Base-by-base conservation (phyloP, 2,888 invertebrate species). In the Microctonus aethiopoides region DNA sequence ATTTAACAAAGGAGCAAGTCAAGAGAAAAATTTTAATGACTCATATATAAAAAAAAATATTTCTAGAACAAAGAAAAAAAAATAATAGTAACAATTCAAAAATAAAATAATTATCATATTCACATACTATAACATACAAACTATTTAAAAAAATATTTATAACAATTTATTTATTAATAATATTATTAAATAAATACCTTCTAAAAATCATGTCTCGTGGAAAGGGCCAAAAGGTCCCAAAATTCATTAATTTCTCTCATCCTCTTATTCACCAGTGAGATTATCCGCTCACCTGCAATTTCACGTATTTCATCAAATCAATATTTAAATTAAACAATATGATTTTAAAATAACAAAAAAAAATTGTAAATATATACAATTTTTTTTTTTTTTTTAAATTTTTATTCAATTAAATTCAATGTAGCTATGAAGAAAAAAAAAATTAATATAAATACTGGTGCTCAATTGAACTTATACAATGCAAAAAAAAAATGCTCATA, bases 131-230 rank as follows among this genome's bases (percentile, higher is more conserved):
- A n/a, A 0, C n/a, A 46, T 1, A 7, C 16, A 46, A 16, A 13
- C n/a, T n/a, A n/a, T n/a, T n/a, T n/a, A 34, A 26, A n/a, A 66
- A 29, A n/a, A 62, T 39, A 60, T 16, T 32, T 22, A 62, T 34
- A 59, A n/a, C 22, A 26, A 26, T 16, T 11, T 41, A 11, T 22
- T 29, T 32, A 41, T 59, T 29, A 32, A 52, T 61, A 34, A 16
- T 36, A 16, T 6, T 29, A 46, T 61, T 32, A 22, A 62, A 63
- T 29, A 68, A 67, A 74, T 80, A 86, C 85, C 86, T 85, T 85
- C 86, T 86, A 86, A 86, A 85, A 83, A 85, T 81, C 85, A 85
- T 86, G 77, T 82, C 83, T 84, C 77, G 80, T 79, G 79, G 79
- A 76, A 78, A 79, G 83, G 84, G 82, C 83, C 83, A 78, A 75